Conservation (phyloP, 2,888 invertebrate genomes). For the Selenia dentaria region DNA sequence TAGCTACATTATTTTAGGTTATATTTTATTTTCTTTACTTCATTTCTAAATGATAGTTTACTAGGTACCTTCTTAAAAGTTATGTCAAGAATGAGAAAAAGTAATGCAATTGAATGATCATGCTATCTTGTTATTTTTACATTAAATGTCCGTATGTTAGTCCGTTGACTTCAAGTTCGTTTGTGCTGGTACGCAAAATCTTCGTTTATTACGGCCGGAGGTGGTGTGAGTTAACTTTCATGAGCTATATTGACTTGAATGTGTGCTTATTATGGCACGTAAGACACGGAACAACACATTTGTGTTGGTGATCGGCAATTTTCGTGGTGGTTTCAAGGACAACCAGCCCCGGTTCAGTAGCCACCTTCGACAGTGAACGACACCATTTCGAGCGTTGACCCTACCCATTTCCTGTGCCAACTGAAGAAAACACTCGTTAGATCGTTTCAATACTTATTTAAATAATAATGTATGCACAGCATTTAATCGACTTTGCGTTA, state of each 20-base stretch:
- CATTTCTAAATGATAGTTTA: too few relatives aligned
- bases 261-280: conserved; percentile 49
- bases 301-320: conserved; percentile 69
- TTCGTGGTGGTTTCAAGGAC: conserved; percentile 76
- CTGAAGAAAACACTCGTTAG: conserved; percentile 60
- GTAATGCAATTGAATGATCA: too few relatives aligned
- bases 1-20: too few relatives aligned
- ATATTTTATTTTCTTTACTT: too few relatives aligned
- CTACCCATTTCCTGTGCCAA: conserved; percentile 70
- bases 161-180: conserved; percentile 49
- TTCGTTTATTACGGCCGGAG: conserved; percentile 27
- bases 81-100: too few relatives aligned
- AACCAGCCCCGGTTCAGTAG: conserved; percentile 75
- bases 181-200: conserved; percentile 43
- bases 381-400: conserved; percentile 80
- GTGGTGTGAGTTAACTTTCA: conserved; percentile 54
- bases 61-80: too few relatives aligned
- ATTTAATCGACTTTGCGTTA: conserved; percentile 68
- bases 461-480: conserved; percentile 56
- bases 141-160: conserved; percentile 45
- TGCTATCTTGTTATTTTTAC: conserved; percentile 1
- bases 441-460: conserved; percentile 58
- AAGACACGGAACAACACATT: conserved; percentile 40
- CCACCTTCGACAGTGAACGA: conserved; percentile 77
- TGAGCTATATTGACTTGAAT: conserved; percentile 40